Conservation (phyloP, 2,888 invertebrate genomes). For the Hemistola chrysoprasaria region DNA sequence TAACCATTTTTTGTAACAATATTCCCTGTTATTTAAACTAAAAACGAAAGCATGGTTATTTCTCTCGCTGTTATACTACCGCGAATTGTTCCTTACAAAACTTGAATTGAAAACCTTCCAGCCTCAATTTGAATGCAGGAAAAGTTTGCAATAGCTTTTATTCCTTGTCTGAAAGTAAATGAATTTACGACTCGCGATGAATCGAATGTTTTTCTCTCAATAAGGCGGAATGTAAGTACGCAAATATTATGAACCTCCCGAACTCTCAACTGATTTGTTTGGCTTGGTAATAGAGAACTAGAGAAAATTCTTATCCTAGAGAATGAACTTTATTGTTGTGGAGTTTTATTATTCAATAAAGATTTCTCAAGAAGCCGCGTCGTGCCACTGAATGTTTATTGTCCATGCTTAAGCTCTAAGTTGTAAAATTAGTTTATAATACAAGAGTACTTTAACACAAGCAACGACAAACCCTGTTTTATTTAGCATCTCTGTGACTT, state of each 20-base stretch:
- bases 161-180: slow-evolving; percentile 66
- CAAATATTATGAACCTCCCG: slow-evolving; percentile 34
- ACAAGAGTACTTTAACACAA: too few species aligned
- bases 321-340: too few species aligned
- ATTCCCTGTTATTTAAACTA: slow-evolving; percentile 6
- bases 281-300: neutral
- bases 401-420: too few species aligned
- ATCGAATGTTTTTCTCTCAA: slow-evolving; percentile 47
- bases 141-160: slow-evolving; percentile 74
- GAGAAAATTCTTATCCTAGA: too few species aligned
- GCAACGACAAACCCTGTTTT: too few species aligned
- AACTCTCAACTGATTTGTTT: slow-evolving; percentile 1
- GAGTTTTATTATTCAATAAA: neutral
- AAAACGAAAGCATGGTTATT: slow-evolving; percentile 47
- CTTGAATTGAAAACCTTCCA: slow-evolving; percentile 70
- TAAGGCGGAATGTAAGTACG: slow-evolving; percentile 28
- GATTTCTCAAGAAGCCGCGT: too few species aligned
- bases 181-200: slow-evolving; percentile 66
- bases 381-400: too few species aligned
- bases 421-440: too few species aligned
- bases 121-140: slow-evolving; percentile 70
- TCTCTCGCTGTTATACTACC: slow-evolving; percentile 41
- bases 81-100: slow-evolving; percentile 65
- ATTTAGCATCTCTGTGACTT: too few species aligned
- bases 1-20: too few species aligned